Evolutionary conservation across 1,140 invertebrate species (phyloP), one percentile per base, ranked within the genome.

Genomic region (Pogonomyrmex californicus): DNA sequence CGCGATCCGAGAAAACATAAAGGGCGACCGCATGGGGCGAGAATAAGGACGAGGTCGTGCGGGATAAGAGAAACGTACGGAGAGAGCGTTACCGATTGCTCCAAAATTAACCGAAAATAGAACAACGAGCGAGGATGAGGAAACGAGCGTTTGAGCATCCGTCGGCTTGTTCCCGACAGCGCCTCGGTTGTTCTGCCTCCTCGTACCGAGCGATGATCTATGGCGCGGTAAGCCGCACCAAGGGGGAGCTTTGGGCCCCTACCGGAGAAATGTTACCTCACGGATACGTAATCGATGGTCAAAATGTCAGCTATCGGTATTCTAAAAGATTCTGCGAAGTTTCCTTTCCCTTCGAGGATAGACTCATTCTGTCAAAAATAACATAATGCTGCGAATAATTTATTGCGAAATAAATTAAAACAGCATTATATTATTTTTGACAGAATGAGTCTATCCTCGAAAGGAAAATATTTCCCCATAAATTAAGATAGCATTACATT

Each of bases 41-140:
- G 60, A 41, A 68, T 68, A 62, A 23, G 47, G 30, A 54, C 47
- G 36, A 62, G 36, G 47, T 30, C 4, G 1, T 7, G 54, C 12
- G 4, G 33, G 41, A 71, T n/a, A 12, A 6, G 33, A 12, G n/a
- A 12, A 6, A 0, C 44, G 9, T n/a, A 14, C 6, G 49, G 36
- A 63, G 75, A 78, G 65, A 71, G 66, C 78, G 36, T 71, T 58
- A 70, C 66, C 38, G 65, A 71, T 58, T 7, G 79, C 41, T 60
- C 38, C 54, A 30, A 38, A 83, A 75, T 83, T 83, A 83, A 41
- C 54, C 41, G 38, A 75, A 83, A 75, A 83, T 83, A 75, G 68
- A 71, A 41, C 77, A 63, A n/a, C 75, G 41, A 41, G 60, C 56
- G 23, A 76, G 58, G 58, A 77, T 58, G 49, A 58, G 41, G 23